Evolutionary conservation across 2,113 vertebrate species (phyloP).

Genomic region (Urocitellus parryii): DNA sequence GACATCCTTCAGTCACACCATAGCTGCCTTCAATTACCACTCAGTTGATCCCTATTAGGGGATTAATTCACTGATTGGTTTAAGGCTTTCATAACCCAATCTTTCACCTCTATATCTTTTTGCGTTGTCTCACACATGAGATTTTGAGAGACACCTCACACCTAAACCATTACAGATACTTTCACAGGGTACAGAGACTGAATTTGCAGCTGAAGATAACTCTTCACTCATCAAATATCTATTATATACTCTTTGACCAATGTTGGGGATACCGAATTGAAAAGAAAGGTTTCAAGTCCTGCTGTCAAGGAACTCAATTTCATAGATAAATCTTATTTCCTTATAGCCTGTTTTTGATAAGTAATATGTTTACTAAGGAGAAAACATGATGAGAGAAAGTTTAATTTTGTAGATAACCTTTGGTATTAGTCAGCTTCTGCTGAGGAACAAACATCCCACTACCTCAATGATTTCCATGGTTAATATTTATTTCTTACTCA

Average conservation of each 20-base stretch:
- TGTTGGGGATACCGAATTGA: background rate
- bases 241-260: background rate
- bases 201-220: background rate
- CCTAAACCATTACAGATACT: background rate
- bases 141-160: too few species aligned
- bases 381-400: background rate
- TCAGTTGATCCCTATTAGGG: too few species aligned
- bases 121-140: too few species aligned
- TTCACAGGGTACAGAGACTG: background rate
- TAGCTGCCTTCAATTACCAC: too few species aligned
- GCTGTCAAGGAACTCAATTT: background rate
- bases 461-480: background rate
- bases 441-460: background rate
- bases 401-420: background rate
- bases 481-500: background rate
- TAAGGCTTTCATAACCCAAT: too few species aligned
- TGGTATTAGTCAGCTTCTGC: background rate
- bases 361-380: background rate
- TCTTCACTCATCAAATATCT: background rate
- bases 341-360: background rate
- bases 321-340: background rate
- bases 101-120: too few species aligned
- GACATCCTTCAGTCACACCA: too few species aligned
- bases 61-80: too few species aligned
- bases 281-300: background rate